Evolutionary conservation across 2,888 invertebrate genomes (phyloP), one percentile per base, ranked within the genome.

Genomic region (Blastobasis lacticolella): DNA sequence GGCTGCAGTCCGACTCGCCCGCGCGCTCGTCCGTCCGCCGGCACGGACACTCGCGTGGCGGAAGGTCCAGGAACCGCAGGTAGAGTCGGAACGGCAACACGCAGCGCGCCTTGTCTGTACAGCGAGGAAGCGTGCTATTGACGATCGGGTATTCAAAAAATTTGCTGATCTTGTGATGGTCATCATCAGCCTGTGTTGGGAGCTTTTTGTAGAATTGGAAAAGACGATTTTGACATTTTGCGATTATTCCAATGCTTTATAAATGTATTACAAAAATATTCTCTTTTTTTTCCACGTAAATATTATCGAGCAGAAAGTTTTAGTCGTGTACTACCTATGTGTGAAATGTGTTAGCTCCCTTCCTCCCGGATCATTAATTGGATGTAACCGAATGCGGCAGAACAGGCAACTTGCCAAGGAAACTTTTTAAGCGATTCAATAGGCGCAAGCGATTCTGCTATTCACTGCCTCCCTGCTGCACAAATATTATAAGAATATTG

Each of bases 1-100:
- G 7, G 8, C 38, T 8, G 8, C 38, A 6, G n/a, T 10, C n/a
- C 6, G 46, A 46, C n/a, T 46, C 58, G 64, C 54, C 43, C 70
- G 70, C 49, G 9, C 60, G 50, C 38, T 36, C 46, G n/a, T 58
- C 53, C n/a, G 48, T 46, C 7, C n/a, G 5, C 54, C 55, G 23
- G 48, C 75, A 75, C 4, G 70, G 60, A 51, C 75, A 76, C 43
- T 48, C 38, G 8, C 46, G 56, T 9, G 64, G 63, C 10, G 49
- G 55, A 9, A 61, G 61, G 57, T 81, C 81, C 52, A 56, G 63
- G 42, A 76, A 59, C 2, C 79, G 73, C 46, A 81, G 10, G 59
- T 81, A 81, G 48, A 85, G 54, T 0, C 85, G 71, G 43, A 85
- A 73, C 2, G 83, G 82, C 6, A 75, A 60, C 42, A 38, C 52